Evolutionary conservation across 2,113 vertebrate species (phyloP).

Genomic region (Pogona vitticeps): DNA sequence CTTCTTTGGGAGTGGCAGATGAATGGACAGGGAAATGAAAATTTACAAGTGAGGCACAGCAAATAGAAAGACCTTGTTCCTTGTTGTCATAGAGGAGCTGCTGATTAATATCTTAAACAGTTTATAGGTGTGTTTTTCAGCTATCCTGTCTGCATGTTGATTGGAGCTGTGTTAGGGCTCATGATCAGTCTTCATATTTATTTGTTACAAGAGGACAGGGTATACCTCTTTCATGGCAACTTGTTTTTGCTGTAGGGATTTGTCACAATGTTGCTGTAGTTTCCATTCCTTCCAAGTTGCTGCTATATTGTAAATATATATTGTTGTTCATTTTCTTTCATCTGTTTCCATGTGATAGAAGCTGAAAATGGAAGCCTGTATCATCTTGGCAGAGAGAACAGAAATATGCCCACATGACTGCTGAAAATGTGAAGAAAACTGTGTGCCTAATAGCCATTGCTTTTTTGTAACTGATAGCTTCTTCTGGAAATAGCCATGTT

Average conservation of each 20-base stretch:
- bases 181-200: not conserved
- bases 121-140: not conserved
- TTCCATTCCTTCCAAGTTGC: not conserved
- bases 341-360: not conserved
- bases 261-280: not conserved
- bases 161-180: not conserved
- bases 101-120: not conserved
- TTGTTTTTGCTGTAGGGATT: not conserved
- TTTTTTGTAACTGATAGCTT: constrained; percentile 43
- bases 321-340: not conserved
- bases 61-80: not conserved
- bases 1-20: too few species aligned
- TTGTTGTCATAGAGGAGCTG: not conserved
- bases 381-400: not conserved
- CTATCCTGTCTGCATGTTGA: not conserved
- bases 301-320: not conserved
- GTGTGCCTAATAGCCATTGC: constrained; percentile 34
- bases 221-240: not conserved
- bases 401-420: constrained; percentile 20
- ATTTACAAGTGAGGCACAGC: not conserved
- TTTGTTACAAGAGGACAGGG: not conserved
- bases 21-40: too few species aligned
- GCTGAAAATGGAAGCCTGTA: not conserved
- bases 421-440: constrained; percentile 21
- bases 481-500: constrained; percentile 48